A percentile compares a stretch with the other conserved stretches of the same genome.
Conservation (phyloP, 2,113 vertebrate species). For the Coryphaenoides rupestris region DNA sequence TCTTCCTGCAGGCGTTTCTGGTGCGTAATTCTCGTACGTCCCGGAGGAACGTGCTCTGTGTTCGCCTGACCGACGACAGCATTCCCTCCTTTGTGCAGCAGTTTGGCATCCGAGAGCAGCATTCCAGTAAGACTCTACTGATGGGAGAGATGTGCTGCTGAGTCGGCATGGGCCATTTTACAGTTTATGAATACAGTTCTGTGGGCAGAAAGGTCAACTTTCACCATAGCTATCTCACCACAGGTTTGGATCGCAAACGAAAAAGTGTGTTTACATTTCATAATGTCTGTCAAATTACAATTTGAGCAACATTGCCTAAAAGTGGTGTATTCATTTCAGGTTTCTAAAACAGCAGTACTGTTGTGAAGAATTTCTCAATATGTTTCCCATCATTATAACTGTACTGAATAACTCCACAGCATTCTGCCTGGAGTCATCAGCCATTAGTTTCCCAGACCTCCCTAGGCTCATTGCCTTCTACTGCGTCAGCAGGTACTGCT, state of each 20-base stretch:
- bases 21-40: slow-evolving; percentile 83
- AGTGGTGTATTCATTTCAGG: too few relatives aligned
- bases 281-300: too few relatives aligned
- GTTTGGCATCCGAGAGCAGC: slow-evolving; percentile 76
- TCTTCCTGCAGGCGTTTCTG: slow-evolving; percentile 77
- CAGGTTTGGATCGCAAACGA: too few relatives aligned
- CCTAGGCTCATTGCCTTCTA: slow-evolving; percentile 83
- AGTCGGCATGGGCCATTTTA: too few relatives aligned
- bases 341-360: too few relatives aligned
- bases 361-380: too few relatives aligned
- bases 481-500: slow-evolving; percentile 76
- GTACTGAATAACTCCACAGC: slow-evolving; percentile 37
- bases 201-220: too few relatives aligned
- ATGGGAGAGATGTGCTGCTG: not conserved
- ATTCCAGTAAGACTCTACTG: slow-evolving; percentile 61
- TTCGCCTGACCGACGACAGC: slow-evolving; percentile 79
- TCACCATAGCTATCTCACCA: too few relatives aligned
- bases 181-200: too few relatives aligned
- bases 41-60: slow-evolving; percentile 79
- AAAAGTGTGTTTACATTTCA: too few relatives aligned
- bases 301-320: too few relatives aligned
- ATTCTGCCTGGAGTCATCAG: slow-evolving; percentile 78
- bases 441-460: slow-evolving; percentile 80
- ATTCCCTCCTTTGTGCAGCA: slow-evolving; percentile 84
- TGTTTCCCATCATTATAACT: too few relatives aligned